phyloP scores from a whole-genome alignment of 2,888 invertebrate genomes.

The Torymus auratus region DNA sequence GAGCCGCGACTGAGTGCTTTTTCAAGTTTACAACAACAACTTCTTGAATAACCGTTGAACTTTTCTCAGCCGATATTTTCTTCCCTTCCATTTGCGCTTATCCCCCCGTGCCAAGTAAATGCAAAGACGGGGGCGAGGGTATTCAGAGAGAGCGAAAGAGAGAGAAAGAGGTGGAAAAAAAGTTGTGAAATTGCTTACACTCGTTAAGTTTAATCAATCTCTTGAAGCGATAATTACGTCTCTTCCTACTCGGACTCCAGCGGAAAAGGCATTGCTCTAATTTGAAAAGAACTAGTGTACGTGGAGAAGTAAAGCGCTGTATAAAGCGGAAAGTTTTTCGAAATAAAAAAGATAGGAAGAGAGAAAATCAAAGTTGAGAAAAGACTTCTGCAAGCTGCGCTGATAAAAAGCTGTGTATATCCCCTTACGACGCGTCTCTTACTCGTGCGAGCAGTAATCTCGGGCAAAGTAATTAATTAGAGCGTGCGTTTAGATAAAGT shows the following conservation, averaged over 20 bases:
- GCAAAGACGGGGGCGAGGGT: neutral
- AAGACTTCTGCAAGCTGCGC: no score
- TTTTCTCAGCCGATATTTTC: conserved; percentile 6
- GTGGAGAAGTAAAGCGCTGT: no score
- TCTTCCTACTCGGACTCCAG: neutral
- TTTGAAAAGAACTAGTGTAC: no score
- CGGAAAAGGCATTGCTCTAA: no score
- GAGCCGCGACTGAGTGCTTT: conserved; percentile 8
- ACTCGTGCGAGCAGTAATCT: no score
- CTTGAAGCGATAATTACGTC: neutral
- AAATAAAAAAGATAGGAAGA: no score
- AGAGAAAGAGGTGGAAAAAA: neutral
- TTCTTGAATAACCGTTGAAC: conserved; percentile 37
- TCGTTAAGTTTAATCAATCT: conserved; percentile 4
- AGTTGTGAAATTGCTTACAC: neutral
- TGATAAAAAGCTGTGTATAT: no score
- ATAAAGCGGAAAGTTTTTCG: no score
- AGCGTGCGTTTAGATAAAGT: no score
- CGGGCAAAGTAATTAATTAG: no score
- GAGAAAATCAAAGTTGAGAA: no score
- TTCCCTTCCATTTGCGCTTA: conserved; percentile 21
- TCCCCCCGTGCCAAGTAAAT: neutral
- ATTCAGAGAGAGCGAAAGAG: neutral
- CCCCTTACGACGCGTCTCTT: no score
- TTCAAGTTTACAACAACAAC: conserved; percentile 23